phyloP scores from a whole-genome alignment of 2,888 invertebrate genomes.

The Melieria omissa region DNA sequence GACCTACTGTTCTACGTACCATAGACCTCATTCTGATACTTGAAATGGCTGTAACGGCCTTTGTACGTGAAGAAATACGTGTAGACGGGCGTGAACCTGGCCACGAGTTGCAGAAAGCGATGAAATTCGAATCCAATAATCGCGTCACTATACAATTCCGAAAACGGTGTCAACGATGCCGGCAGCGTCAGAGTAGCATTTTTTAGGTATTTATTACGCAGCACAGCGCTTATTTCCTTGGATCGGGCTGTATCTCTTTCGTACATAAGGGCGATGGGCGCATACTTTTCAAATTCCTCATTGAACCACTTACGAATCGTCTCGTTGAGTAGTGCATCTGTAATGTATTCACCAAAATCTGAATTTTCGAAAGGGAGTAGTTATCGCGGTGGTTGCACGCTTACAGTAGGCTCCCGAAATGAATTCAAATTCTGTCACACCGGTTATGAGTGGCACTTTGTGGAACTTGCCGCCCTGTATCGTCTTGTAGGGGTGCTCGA shows the following conservation, averaged over 20 bases:
- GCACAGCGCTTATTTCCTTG: slow-evolving; percentile 6
- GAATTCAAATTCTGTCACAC: slow-evolving; percentile 76
- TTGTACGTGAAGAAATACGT: slow-evolving; percentile 73
- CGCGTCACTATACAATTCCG: slow-evolving; percentile 70
- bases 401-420: slow-evolving; percentile 69
- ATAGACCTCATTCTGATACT: slow-evolving; percentile 66
- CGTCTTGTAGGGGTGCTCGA: slow-evolving; percentile 71
- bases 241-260: slow-evolving; percentile 60
- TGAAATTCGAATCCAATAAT: slow-evolving; percentile 71
- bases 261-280: slow-evolving; percentile 64
- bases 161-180: slow-evolving; percentile 48
- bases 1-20: slow-evolving; percentile 59
- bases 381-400: slow-evolving; percentile 21
- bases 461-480: slow-evolving; percentile 70
- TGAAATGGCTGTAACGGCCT: slow-evolving; percentile 71
- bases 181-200: slow-evolving; percentile 44
- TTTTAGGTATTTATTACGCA: slow-evolving; percentile 53
- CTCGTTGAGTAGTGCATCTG: slow-evolving; percentile 70
- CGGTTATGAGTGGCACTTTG: slow-evolving; percentile 74
- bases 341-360: neutral
- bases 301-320: slow-evolving; percentile 60
- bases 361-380: neutral
- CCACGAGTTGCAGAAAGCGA: slow-evolving; percentile 71
- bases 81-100: slow-evolving; percentile 70
- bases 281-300: slow-evolving; percentile 52